These are phyloP conservation scores for Hirudinaria manillensis DNA, from an alignment of 2,888 invertebrate species.

Conservation along the genomic window DNA sequence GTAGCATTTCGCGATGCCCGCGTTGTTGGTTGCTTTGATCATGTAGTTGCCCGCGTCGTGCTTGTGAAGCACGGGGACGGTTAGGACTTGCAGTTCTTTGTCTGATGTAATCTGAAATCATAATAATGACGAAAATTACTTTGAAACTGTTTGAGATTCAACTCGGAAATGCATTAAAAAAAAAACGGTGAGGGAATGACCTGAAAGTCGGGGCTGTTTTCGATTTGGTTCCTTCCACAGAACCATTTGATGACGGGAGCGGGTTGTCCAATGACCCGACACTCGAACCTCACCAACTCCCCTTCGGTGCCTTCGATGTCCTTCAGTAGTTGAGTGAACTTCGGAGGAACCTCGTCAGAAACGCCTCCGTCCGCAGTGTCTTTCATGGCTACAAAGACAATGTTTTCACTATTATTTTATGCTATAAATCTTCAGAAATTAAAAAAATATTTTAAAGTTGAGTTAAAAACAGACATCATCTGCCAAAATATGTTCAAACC, in stretches of 20 bases:
- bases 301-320: conserved; percentile 67
- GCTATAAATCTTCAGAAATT: neutral
- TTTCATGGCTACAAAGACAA: neutral
- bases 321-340: conserved; percentile 59
- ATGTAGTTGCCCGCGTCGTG: conserved; percentile 73
- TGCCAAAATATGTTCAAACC: too few species aligned
- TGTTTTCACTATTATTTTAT: neutral
- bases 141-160: neutral
- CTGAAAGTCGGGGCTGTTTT: conserved; percentile 60
- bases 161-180: neutral
- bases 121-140: neutral
- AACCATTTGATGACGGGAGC: conserved; percentile 67
- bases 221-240: conserved; percentile 67
- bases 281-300: conserved; percentile 53
- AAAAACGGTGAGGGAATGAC: conserved; percentile 47
- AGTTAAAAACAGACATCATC: too few species aligned
- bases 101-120: conserved; percentile 47
- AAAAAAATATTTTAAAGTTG: too few species aligned
- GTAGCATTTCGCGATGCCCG: conserved; percentile 74
- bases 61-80: conserved; percentile 63
- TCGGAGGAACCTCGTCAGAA: conserved; percentile 49
- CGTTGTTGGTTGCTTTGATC: conserved; percentile 67
- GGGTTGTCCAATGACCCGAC: conserved; percentile 51
- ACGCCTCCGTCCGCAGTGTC: conserved; percentile 13
- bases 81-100: conserved; percentile 58